These are phyloP conservation scores for Eidolon helvum DNA, from an alignment of 2,113 vertebrate genomes.

Conservation along the genomic window DNA sequence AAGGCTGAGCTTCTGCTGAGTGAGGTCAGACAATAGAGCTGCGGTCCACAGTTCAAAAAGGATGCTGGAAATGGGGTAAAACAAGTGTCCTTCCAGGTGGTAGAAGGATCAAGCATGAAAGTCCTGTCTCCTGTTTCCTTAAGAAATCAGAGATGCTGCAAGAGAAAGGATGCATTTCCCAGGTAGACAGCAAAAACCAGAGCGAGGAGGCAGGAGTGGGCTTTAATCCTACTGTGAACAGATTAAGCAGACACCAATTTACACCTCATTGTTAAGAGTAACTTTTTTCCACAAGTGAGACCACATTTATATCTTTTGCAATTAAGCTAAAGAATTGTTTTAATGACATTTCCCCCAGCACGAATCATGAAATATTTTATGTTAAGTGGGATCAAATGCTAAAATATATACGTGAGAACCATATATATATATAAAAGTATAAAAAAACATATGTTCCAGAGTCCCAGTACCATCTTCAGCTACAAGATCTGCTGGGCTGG, in stretches of 20 bases:
- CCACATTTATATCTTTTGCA: conserved; percentile 57
- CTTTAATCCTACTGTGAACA: conserved; percentile 53
- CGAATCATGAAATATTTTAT: conserved; percentile 45
- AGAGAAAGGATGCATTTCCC: conserved; percentile 35
- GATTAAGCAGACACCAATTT: conserved; percentile 75
- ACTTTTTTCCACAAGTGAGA: conserved; percentile 58
- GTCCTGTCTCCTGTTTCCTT: not conserved
- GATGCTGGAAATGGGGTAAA: not conserved
- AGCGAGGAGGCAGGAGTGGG: conserved; percentile 18
- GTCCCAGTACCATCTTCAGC: not conserved
- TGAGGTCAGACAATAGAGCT: not conserved
- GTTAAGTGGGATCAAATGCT: conserved; percentile 36
- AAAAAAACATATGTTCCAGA: not conserved
- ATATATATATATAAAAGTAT: too few species aligned
- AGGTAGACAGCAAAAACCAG: conserved; percentile 55
- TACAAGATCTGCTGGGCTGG: not conserved
- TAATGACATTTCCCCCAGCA: not conserved
- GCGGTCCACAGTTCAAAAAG: not conserved
- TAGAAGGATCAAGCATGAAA: not conserved
- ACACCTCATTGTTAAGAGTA: conserved; percentile 77
- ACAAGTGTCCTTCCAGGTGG: not conserved
- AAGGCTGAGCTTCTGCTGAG: not conserved
- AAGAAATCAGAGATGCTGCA: conserved; percentile 26
- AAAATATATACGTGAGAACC: not conserved
- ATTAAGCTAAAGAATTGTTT: conserved; percentile 47